A percentile compares a stretch with the other conserved stretches of the same genome.
phyloP scores from a whole-genome alignment of 2,113 vertebrate genomes.

The Nothocercus julius region DNA sequence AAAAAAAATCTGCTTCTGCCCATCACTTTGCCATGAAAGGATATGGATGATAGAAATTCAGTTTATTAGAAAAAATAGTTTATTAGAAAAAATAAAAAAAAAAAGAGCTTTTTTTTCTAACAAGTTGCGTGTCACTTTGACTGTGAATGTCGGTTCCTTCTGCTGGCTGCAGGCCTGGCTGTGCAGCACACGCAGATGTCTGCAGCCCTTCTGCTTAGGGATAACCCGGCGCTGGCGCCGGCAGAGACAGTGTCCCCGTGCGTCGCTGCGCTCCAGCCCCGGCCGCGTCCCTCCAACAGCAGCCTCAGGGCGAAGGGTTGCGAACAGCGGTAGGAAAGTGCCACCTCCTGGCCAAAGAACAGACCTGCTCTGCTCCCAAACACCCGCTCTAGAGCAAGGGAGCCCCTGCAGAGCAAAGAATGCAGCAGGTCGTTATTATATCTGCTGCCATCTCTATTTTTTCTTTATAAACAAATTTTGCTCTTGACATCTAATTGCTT shows the following conservation, averaged over 20 bases:
- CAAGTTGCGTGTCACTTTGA: background rate
- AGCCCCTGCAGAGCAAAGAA: background rate
- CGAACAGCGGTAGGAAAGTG: background rate
- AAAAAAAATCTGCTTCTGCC: no score
- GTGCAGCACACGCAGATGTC: fast-evolving
- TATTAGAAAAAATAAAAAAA: no score
- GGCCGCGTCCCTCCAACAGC: fast-evolving
- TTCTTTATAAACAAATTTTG: background rate
- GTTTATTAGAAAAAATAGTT: no score
- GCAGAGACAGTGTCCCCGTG: background rate
- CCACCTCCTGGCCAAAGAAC: constrained; percentile 28
- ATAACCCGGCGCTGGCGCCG: background rate
- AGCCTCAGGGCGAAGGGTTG: fast-evolving
- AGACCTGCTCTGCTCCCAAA: background rate
- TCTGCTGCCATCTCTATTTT: background rate
- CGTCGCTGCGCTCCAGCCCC: fast-evolving
- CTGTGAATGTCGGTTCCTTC: fast-evolving
- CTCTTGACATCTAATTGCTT: background rate
- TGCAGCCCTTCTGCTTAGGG: no score
- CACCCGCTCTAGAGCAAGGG: fast-evolving
- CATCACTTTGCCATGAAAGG: no score
- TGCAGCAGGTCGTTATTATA: fast-evolving
- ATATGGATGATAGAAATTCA: no score
- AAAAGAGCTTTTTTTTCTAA: no score
- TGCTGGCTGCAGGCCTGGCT: fast-evolving